Base-by-base conservation (phyloP, 2,797 vertebrate genomes). In the Meda fulgida region DNA sequence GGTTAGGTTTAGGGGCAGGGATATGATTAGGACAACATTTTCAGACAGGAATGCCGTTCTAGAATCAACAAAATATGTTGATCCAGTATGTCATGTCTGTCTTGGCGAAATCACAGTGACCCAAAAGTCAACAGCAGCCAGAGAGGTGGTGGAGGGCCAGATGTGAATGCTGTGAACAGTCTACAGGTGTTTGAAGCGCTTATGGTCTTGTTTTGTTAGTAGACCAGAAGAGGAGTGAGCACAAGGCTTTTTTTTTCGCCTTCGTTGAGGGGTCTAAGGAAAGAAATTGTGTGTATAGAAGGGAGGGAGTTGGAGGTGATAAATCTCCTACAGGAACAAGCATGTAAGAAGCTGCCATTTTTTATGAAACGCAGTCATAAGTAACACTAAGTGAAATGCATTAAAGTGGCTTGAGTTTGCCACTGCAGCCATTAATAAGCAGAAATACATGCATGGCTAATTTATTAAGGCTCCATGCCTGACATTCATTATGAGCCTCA, bases 341-440 rank as follows among this genome's bases (percentile, higher is more conserved):
- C 89, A 88, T 90, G 88, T 91, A 90, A 92, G 92, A 92, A 92
- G 86, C 91, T 92, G 92, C 89, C 92, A 91, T 92, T 92, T 92
- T 94, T 93, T 93, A 94, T 93, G 89, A 94, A 94, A 94, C 87
- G 87, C 91, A 89, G 90, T 90, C 91, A 91, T 94, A 93, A 93
- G 92, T 92, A 92, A 91, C 91, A 90, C 90, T 93, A 93, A 93
- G 92, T 94, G 91, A 94, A 93, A 92, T 88, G 90, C 93, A 94
- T 94, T 93, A 93, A 94, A 93, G 90, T 91, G 89, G 89, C 84
- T 90, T 89, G 92, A 92, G 92, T 93, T 94, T 92, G 89, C 91
- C 90, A 92, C 92, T 29, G 90, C 91, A 91, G 91, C 88, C 92
- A 93, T 95, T 95, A 94, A 94, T 93, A 93, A 93, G 88, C 90